Percentiles rank a stretch among this genome's conserved stretches.
Evolutionary conservation across 30 jellyfish, hydroid and myxozoan genomes (phyloP).

Genomic region (Clytia hemisphaerica): DNA sequence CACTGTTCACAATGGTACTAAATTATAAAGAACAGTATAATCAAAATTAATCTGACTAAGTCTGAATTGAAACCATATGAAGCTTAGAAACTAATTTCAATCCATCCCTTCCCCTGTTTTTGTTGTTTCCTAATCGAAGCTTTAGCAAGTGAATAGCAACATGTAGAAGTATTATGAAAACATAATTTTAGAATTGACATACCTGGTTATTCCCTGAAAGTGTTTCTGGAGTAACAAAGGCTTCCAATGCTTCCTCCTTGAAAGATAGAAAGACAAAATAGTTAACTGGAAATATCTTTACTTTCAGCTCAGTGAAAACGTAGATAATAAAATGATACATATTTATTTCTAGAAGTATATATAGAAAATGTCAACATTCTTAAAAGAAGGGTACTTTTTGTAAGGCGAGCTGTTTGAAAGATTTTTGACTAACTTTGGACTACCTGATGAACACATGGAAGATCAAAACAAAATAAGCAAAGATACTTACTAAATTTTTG

Average conservation of each 20-base stretch:
- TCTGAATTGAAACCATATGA: not conserved
- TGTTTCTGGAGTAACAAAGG: constrained; percentile 68
- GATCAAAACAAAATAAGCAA: not conserved
- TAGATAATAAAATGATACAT: not conserved
- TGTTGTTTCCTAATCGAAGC: no score
- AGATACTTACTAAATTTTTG: constrained; percentile 47
- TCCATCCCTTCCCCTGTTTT: no score
- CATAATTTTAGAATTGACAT: not conserved
- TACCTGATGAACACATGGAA: not conserved
- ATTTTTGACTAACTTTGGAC: no score
- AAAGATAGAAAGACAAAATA: not conserved
- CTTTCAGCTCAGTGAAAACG: not conserved
- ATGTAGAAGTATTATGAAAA: not conserved
- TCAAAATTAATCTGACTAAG: not conserved
- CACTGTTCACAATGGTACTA: constrained; percentile 87
- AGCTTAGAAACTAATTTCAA: not conserved
- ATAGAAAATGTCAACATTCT: not conserved
- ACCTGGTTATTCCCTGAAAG: constrained; percentile 91
- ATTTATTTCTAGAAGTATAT: not conserved
- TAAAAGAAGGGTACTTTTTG: not conserved
- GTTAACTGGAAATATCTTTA: not conserved
- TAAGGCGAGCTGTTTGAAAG: no score
- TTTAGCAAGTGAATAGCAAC: not conserved
- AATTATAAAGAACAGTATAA: constrained; percentile 3
- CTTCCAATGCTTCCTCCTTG: constrained; percentile 84